Evolutionary conservation across 2,888 invertebrate species (phyloP).

Genomic region (Cyaniris semiargus): DNA sequence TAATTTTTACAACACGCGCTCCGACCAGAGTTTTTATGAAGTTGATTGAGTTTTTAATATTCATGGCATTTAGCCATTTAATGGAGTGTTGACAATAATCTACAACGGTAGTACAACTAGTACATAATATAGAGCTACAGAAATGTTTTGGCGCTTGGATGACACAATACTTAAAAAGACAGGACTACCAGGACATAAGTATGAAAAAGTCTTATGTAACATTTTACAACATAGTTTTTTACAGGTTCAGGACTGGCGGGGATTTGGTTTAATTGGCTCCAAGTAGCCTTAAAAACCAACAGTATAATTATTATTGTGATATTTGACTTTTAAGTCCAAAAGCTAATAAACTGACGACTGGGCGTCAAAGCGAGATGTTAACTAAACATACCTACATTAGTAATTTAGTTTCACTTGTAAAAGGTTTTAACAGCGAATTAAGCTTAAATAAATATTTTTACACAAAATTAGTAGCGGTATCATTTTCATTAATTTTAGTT

Average conservation of each 20-base stretch:
- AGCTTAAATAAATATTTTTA: neutral
- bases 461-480: neutral
- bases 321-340: neutral
- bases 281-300: too few relatives aligned
- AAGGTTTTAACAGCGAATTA: neutral
- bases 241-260: too few relatives aligned
- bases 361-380: neutral
- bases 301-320: neutral
- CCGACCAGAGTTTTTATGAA: neutral
- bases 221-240: too few relatives aligned
- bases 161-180: too few relatives aligned
- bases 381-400: neutral
- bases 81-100: neutral
- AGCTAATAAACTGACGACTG: neutral
- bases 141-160: too few relatives aligned
- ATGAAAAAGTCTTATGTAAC: too few relatives aligned
- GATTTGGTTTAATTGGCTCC: too few relatives aligned
- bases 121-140: too few relatives aligned
- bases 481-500: too few relatives aligned
- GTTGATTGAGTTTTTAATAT: constrained; percentile 1
- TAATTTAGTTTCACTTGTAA: neutral
- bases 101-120: neutral
- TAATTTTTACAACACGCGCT: neutral
- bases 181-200: too few relatives aligned
- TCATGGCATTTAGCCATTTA: neutral